Base-by-base conservation (phyloP, 2,113 vertebrate genomes). In the Dicaeum eximium region DNA sequence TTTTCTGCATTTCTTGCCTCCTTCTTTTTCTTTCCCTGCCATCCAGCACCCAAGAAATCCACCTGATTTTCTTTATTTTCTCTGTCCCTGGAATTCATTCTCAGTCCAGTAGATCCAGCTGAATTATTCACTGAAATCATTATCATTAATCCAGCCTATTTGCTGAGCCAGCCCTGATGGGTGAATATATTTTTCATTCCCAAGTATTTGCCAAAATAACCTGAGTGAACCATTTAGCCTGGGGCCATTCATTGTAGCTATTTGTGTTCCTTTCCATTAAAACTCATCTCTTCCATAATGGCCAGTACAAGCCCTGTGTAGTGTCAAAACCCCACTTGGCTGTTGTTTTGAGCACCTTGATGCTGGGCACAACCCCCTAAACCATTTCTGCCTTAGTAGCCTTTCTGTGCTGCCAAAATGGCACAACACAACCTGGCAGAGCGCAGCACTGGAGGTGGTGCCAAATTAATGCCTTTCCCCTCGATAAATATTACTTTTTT, bases 171-270 rank as follows among this genome's bases (percentile, higher is more conserved):
- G 51, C 51, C 56, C 67, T 86, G 82, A 88, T 78, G 88, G 69
- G 53, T 6, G 31, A 92, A 88, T 84, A 30, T 57, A 92, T 95
- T 93, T 94, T 65, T 92, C 77, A 86, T 88, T 80, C 84, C 51
- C 37, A 71, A 91, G 91, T 38, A 79, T 75, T 92, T 87, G 93
- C 93, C 96, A 94, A 95, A 95, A 95, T 72, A 94, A 83, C 58
- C 87, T 73, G 66, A 45, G 42, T 5, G 61, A 96, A 94, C 87
- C 90, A 83, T 91, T 87, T 87, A 87, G 57, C 78, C 91, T 7
- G 6, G 21, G 58, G 93, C 62, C 57, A 35, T 83, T 62, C 8
- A 3, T 21, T 73, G 81, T 23, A 94, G 58, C 45, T 92, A 58
- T 88, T 94, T 90, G 38, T 44, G 71, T 61, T 87, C 78, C 74